Conservation (phyloP, 1,140 invertebrate genomes). For the Lamellibrachia luymesi region DNA sequence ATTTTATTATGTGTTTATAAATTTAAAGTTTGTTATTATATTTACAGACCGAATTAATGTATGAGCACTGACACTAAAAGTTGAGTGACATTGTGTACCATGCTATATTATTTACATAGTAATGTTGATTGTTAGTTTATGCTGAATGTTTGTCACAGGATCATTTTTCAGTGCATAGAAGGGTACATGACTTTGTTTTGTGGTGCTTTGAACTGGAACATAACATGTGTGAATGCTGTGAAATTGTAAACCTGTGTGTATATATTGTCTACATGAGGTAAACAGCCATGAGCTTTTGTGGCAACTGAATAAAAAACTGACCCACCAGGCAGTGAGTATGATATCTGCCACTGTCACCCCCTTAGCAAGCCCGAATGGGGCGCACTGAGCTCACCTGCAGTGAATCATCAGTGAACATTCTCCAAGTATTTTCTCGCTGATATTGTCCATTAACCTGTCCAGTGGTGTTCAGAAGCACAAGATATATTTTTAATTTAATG, state of each 20-base stretch:
- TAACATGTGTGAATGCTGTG: background rate
- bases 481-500: no score
- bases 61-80: background rate
- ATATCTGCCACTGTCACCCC: background rate
- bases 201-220: background rate
- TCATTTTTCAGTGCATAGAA: background rate
- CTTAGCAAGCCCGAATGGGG: background rate
- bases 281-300: background rate
- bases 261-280: background rate
- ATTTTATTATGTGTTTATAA: background rate
- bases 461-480: background rate
- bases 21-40: background rate
- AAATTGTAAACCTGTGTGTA: background rate
- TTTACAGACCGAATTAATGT: background rate
- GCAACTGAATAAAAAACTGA: background rate
- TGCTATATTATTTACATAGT: background rate
- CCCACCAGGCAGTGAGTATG: background rate
- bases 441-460: background rate
- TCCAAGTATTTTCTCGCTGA: background rate
- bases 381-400: no score
- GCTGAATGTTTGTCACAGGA: background rate
- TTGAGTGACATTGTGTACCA: background rate
- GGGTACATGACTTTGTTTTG: background rate
- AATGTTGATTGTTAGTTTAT: background rate
- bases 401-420: background rate